phyloP scores from a whole-genome alignment of 35 echinoderm and acorn worm species.

The Stichopus chloronotus region DNA sequence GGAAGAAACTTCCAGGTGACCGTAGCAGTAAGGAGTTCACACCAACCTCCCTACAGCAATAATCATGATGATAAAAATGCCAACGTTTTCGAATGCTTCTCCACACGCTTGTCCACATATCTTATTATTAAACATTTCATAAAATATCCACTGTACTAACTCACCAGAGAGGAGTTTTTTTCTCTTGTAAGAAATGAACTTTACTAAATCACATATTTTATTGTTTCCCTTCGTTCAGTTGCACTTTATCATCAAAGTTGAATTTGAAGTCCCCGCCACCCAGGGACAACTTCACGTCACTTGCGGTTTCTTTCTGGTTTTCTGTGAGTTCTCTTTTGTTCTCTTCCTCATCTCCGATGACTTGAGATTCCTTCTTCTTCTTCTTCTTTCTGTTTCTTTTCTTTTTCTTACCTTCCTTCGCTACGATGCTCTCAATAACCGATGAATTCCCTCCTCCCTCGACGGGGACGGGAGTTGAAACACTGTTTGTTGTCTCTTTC shows the following conservation, averaged over 20 bases:
- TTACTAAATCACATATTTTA: background rate
- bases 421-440: background rate
- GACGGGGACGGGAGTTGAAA: background rate
- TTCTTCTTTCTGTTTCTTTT: conserved; percentile 48
- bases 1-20: too few species aligned
- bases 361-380: conserved; percentile 19
- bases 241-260: conserved; percentile 24
- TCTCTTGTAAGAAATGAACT: background rate
- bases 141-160: background rate
- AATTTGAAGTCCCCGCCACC: conserved; percentile 42
- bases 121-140: too few species aligned
- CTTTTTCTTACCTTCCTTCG: conserved; percentile 32
- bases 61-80: too few species aligned
- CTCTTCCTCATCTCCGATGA: background rate
- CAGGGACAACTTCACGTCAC: background rate
- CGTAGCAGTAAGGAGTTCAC: too few species aligned
- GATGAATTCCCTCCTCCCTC: background rate
- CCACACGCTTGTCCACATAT: too few species aligned
- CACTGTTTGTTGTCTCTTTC: background rate
- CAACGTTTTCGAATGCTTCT: too few species aligned
- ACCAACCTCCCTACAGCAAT: too few species aligned
- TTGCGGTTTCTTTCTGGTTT: background rate
- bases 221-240: too few species aligned
- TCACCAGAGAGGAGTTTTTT: background rate
- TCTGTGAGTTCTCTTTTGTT: background rate